A percentile compares a stretch with the other conserved stretches of the same genome.
Evolutionary conservation across 2,113 vertebrate genomes (phyloP).

Genomic region (Oreochromis aureus): DNA sequence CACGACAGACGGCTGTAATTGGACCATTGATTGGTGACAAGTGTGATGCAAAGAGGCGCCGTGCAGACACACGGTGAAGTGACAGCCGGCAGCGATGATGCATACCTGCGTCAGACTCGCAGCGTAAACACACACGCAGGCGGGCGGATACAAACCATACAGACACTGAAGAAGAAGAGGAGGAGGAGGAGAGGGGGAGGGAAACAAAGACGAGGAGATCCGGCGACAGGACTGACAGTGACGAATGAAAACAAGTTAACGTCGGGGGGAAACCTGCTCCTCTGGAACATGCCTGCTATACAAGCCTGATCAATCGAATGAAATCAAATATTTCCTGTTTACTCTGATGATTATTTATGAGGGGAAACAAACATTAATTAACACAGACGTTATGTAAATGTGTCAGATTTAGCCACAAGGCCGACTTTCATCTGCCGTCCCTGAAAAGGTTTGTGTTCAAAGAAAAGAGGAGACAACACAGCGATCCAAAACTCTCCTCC

Average conservation of each 20-base stretch:
- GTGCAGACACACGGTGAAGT: neutral
- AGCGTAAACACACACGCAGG: neutral
- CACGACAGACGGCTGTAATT: neutral
- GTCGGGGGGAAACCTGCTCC: neutral
- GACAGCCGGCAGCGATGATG: slow-evolving; percentile 2
- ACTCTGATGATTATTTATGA: neutral
- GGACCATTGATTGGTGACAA: slow-evolving; percentile 26
- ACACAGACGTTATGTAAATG: neutral
- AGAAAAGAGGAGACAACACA: neutral
- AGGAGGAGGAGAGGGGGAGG: neutral
- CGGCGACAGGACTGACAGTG: neutral
- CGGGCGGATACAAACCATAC: neutral
- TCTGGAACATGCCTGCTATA: neutral
- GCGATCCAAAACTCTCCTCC: neutral
- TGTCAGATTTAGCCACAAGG: neutral
- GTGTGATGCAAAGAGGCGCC: neutral
- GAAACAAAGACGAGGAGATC: neutral
- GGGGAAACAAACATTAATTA: neutral
- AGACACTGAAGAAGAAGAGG: neutral
- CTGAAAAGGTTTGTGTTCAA: neutral
- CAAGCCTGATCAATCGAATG: neutral
- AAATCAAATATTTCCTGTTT: neutral
- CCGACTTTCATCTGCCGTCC: neutral
- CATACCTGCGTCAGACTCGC: neutral
- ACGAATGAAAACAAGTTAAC: neutral